Evolutionary conservation across 2,113 vertebrate species (phyloP).

Genomic region (Sturnira hondurensis): DNA sequence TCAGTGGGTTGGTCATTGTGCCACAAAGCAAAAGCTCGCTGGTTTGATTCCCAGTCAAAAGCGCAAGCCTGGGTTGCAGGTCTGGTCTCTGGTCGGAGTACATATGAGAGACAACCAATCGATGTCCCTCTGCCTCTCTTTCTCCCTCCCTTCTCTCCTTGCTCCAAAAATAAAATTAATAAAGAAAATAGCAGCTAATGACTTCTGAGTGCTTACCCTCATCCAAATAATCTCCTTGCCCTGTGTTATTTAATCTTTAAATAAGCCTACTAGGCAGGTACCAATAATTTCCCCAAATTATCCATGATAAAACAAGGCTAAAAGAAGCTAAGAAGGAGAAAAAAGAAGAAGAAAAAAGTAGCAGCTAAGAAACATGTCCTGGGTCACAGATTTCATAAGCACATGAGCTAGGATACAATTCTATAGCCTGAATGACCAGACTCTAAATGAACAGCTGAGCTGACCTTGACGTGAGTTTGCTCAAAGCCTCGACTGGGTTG

Average conservation of each 20-base stretch:
- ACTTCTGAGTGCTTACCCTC: neutral
- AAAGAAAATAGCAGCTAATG: neutral
- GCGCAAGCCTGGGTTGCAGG: too few species aligned
- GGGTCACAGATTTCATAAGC: neutral
- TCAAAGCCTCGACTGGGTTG: neutral
- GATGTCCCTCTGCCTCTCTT: too few species aligned
- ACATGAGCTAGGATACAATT: neutral
- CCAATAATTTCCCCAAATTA: neutral
- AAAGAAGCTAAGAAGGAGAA: neutral
- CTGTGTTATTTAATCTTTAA: neutral
- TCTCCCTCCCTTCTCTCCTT: too few species aligned
- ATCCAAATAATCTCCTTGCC: neutral
- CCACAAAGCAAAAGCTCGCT: too few species aligned
- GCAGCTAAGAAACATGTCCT: neutral
- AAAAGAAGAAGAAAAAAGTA: too few species aligned
- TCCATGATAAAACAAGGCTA: neutral
- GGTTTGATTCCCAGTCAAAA: too few species aligned
- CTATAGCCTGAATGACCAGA: constrained; percentile 21
- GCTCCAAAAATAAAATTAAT: too few species aligned
- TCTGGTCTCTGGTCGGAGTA: too few species aligned
- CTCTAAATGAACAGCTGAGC: neutral
- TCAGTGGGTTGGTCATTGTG: too few species aligned
- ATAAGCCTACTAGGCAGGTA: neutral
- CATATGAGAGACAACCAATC: too few species aligned
- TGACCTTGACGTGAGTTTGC: neutral